phyloP scores from a whole-genome alignment of 2,797 vertebrate genomes.

The Pangasius macronema region DNA sequence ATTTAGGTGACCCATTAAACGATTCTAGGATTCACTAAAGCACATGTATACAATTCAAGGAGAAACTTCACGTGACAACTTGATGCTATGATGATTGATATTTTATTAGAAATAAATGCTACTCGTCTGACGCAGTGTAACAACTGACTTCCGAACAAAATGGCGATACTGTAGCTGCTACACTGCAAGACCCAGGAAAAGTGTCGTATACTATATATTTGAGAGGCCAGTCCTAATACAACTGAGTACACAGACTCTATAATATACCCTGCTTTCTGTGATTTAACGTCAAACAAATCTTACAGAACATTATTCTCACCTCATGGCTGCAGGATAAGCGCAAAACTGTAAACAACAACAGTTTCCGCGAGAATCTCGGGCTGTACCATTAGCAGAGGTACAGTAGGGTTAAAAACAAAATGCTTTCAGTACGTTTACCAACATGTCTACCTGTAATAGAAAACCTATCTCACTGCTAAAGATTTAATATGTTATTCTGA shows the following conservation, averaged over 20 bases:
- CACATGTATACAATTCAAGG: too few relatives aligned
- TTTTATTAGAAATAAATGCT: background rate
- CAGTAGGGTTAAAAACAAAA: background rate
- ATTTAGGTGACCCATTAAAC: too few relatives aligned
- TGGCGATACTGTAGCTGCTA: background rate
- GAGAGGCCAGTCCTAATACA: background rate
- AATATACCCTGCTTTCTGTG: background rate
- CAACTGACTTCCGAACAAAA: background rate
- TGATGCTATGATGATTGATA: background rate
- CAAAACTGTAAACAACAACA: background rate
- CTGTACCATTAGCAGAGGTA: background rate
- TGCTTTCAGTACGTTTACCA: background rate
- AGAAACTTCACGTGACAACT: background rate
- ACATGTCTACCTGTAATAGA: background rate
- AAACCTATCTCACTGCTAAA: accelerated
- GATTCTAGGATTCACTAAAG: too few relatives aligned
- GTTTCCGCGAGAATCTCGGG: background rate
- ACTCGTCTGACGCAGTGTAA: background rate
- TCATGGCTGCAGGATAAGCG: background rate
- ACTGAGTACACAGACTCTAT: background rate
- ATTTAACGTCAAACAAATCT: background rate
- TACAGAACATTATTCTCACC: background rate
- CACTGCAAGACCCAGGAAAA: background rate
- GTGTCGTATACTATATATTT: background rate
- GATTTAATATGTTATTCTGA: background rate